phyloP scores from a whole-genome alignment of 1,140 invertebrate genomes.

The Nasonia longicornis region DNA sequence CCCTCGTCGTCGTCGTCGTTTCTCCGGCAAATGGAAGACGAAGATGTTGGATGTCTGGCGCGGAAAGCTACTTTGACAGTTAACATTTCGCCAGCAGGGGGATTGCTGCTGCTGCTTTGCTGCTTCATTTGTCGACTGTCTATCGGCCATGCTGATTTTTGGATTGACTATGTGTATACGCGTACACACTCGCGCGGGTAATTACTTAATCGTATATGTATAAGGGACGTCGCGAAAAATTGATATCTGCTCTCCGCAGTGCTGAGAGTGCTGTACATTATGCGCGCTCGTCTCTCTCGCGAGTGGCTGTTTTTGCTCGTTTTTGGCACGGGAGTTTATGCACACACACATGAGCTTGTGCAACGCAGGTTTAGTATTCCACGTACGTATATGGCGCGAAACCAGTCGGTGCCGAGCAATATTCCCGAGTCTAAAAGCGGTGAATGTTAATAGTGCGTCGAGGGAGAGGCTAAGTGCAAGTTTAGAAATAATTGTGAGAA shows the following conservation, averaged over 20 bases:
- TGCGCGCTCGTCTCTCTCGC: not conserved
- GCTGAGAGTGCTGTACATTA: not conserved
- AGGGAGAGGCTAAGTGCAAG: not conserved
- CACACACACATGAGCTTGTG: not conserved
- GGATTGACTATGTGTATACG: too few species aligned
- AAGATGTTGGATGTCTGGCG: slow-evolving; percentile 9
- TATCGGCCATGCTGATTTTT: not conserved
- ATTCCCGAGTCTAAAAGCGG: not conserved
- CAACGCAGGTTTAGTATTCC: not conserved
- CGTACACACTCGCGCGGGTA: not conserved
- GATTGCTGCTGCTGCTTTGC: not conserved
- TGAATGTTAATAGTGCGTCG: not conserved
- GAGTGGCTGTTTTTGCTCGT: not conserved
- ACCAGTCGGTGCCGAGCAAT: not conserved
- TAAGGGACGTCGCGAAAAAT: not conserved
- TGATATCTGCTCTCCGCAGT: not conserved
- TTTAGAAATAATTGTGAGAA: slow-evolving; percentile 4
- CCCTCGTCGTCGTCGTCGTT: too few species aligned
- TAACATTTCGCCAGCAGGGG: slow-evolving; percentile 18
- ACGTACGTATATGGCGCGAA: not conserved
- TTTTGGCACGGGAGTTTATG: too few species aligned
- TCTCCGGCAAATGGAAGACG: not conserved
- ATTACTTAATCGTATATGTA: not conserved
- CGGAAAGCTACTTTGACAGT: slow-evolving; percentile 28
- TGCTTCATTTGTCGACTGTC: not conserved